Percentiles rank a stretch among this genome's conserved stretches.
phyloP scores from a whole-genome alignment of 2,797 vertebrate species.

The Chloroceryle amazona region DNA sequence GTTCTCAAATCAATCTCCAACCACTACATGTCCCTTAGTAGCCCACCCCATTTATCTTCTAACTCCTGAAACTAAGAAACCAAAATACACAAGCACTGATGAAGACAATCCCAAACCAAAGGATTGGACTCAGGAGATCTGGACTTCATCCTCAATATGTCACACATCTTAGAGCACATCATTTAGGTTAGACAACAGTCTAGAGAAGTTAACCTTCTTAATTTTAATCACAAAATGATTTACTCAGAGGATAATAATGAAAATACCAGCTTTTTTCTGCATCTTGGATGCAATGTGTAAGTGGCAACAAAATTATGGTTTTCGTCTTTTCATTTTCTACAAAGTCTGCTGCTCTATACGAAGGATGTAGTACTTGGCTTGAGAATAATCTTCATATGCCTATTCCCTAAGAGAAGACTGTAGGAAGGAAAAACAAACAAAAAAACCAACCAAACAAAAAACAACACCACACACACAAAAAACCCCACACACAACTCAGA shows the following conservation, averaged over 20 bases:
- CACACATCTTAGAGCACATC: background rate
- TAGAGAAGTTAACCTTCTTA: background rate
- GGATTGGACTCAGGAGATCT: background rate
- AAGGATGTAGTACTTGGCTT: background rate
- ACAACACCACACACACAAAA: background rate
- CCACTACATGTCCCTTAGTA: background rate
- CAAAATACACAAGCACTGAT: background rate
- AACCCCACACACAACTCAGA: background rate
- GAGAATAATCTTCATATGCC: background rate
- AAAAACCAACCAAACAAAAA: background rate
- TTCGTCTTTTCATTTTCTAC: background rate
- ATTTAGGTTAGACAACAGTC: background rate
- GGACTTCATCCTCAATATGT: background rate
- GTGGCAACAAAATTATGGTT: rapidly evolving
- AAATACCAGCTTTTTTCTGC: background rate
- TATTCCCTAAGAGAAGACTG: background rate
- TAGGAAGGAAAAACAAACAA: background rate
- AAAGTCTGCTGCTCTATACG: background rate
- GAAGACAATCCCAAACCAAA: background rate
- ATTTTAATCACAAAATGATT: background rate
- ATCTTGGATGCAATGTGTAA: rapidly evolving
- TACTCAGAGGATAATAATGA: background rate
- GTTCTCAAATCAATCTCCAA: background rate
- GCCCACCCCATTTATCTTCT: background rate
- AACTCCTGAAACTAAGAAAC: background rate